phyloP scores from a whole-genome alignment of 1,140 invertebrate genomes.

The Listronotus bonariensis region DNA sequence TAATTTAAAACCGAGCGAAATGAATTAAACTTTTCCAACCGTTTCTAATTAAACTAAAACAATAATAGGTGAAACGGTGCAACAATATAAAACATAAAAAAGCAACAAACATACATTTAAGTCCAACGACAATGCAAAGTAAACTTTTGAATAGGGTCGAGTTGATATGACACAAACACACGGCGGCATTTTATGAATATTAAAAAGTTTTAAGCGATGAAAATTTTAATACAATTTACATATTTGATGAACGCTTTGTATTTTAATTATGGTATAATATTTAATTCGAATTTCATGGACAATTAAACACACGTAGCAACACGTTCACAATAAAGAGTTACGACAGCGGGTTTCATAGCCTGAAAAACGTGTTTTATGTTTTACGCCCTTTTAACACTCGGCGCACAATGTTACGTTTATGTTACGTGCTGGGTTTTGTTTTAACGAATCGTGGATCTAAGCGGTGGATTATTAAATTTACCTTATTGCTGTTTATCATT shows the following conservation, averaged over 20 bases:
- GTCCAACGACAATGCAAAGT: slow-evolving; percentile 4
- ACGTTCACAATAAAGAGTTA: slow-evolving; percentile 45
- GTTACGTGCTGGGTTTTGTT: slow-evolving; percentile 6
- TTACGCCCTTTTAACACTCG: slow-evolving; percentile 33
- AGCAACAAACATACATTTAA: slow-evolving; percentile 3
- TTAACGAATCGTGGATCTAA: too few relatives aligned
- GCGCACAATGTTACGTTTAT: slow-evolving; percentile 20
- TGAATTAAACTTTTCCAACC: slow-evolving; percentile 11
- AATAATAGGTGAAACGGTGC: slow-evolving; percentile 10
- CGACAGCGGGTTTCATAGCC: slow-evolving; percentile 45
- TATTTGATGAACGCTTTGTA: slow-evolving; percentile 56
- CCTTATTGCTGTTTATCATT: too few relatives aligned
- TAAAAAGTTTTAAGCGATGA: slow-evolving; percentile 53
- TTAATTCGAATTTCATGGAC: slow-evolving; percentile 55
- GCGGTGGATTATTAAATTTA: too few relatives aligned
- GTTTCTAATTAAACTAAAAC: slow-evolving; percentile 18
- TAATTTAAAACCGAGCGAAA: slow-evolving; percentile 22
- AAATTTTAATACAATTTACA: slow-evolving; percentile 55
- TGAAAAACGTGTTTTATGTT: slow-evolving; percentile 45
- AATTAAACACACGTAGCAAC: slow-evolving; percentile 52
- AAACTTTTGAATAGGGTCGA: neutral
- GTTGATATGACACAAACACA: slow-evolving; percentile 29
- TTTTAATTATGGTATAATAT: slow-evolving; percentile 56
- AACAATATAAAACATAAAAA: neutral
- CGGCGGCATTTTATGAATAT: slow-evolving; percentile 47